Evolutionary conservation across 1,140 invertebrate species (phyloP), one percentile per base, ranked within the genome.

Genomic region (Cataglyphis hispanica): DNA sequence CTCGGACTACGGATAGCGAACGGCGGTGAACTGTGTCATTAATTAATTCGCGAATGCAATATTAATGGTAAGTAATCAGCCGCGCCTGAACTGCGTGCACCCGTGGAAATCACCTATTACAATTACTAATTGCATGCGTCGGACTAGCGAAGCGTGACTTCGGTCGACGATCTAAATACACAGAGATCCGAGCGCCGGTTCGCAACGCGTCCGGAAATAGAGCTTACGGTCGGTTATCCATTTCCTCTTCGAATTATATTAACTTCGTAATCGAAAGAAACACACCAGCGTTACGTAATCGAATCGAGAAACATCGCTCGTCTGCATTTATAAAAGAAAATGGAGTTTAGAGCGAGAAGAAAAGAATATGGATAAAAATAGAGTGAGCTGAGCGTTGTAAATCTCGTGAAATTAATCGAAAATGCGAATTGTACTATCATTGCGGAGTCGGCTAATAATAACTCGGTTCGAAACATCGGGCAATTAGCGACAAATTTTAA

Each of bases 41-140:
- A 94, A 94, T 94, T 94, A 93, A 94, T 94, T 93, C 90, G 87
- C 88, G 85, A 93, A 92, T 93, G 91, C 89, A 93, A 93, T 94
- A 94, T 94, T 93, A 92, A 94, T 94, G 92, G 86, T 93, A 92
- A 94, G 93, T 94, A 94, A 94, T 94, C 93, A 93, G 91, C 90
- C 87, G 91, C 86, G 87, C 84, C 85, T 61, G 75, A 67, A 66
- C 84, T 75, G 78, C 70, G 72, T 66, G 58, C 83, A 84, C 75
- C 67, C 76, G 74, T 90, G 74, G 88, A 93, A 92, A 90, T 92
- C 91, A 89, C 88, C 89, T 90, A 93, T 93, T 93, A 92, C 90
- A 92, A 93, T 92, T 92, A 92, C 90, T 93, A 93, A 93, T 93
- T 92, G 92, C 89, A 60, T 56, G 56, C 86, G 63, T 50, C 63